Conservation (phyloP, 2,888 invertebrate species). For the Ennomos quercinarius region DNA sequence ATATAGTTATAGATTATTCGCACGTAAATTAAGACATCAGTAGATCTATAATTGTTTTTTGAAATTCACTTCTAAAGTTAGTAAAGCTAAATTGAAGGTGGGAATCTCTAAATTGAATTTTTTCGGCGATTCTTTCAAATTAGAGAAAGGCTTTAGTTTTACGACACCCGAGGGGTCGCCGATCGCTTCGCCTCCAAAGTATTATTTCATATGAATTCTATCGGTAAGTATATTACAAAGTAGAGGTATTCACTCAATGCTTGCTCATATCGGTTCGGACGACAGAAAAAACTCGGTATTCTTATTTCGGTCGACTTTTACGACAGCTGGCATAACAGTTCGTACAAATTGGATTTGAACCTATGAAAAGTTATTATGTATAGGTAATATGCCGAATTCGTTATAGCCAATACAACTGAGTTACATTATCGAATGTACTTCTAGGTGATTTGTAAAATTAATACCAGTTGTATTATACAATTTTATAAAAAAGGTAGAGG, state of each 20-base stretch:
- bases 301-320: slow-evolving; percentile 65
- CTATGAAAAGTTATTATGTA: slow-evolving; percentile 55
- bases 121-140: slow-evolving; percentile 79
- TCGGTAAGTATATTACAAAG: slow-evolving; percentile 62
- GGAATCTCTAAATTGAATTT: slow-evolving; percentile 68
- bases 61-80: slow-evolving; percentile 8
- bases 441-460: too few species aligned
- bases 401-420: slow-evolving; percentile 16
- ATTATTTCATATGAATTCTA: slow-evolving; percentile 75
- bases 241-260: slow-evolving; percentile 56
- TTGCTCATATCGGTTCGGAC: slow-evolving; percentile 54
- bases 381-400: slow-evolving; percentile 40
- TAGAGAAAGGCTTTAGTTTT: slow-evolving; percentile 74
- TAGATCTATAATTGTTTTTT: background rate
- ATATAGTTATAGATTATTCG: too few species aligned
- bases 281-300: slow-evolving; percentile 63
- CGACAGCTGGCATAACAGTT: slow-evolving; percentile 64
- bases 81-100: slow-evolving; percentile 42
- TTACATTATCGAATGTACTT: too few species aligned
- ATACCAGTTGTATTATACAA: too few species aligned
- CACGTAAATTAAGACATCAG: slow-evolving; percentile 5
- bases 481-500: too few species aligned
- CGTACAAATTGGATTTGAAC: slow-evolving; percentile 71
- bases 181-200: slow-evolving; percentile 77
- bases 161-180: slow-evolving; percentile 66